Percentiles rank a stretch among this genome's conserved stretches.
Evolutionary conservation across 2,113 vertebrate genomes (phyloP).

Genomic region (Chloropsis cyanopogon): DNA sequence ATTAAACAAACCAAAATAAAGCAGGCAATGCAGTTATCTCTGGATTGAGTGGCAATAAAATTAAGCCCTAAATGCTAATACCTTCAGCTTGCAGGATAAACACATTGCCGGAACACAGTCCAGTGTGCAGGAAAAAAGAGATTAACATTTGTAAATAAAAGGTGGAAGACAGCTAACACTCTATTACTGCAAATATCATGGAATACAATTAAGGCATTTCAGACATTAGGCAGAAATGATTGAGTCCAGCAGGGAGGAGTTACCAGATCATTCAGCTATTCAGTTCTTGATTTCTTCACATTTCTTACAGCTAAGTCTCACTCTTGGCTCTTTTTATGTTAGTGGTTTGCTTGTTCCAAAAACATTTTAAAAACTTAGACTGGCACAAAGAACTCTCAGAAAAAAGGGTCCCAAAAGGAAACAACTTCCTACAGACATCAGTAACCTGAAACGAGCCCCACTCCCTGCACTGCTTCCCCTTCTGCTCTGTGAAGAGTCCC

Average conservation of each 20-base stretch:
- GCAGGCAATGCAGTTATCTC: neutral
- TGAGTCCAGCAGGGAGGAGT: neutral
- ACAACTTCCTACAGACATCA: neutral
- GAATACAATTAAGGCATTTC: neutral
- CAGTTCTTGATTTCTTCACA: neutral
- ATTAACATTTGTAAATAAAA: neutral
- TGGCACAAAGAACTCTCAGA: neutral
- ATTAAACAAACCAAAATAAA: neutral
- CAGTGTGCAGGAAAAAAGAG: neutral
- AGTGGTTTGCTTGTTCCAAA: neutral
- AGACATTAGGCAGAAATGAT: neutral
- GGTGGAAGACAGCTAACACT: neutral
- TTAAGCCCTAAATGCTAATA: constrained; percentile 20
- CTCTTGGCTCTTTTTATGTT: neutral
- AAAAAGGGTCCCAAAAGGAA: neutral
- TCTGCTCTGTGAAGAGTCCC: rapidly evolving
- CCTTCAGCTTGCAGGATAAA: constrained; percentile 7
- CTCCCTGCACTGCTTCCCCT: neutral
- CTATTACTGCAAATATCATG: neutral
- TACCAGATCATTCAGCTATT: neutral
- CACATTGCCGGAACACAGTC: neutral
- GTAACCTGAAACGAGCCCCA: rapidly evolving
- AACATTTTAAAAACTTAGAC: neutral
- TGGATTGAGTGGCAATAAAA: constrained; percentile 1
- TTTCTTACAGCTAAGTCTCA: neutral